phyloP scores from a whole-genome alignment of 2,888 invertebrate species.

The Perithous albicinctus region DNA sequence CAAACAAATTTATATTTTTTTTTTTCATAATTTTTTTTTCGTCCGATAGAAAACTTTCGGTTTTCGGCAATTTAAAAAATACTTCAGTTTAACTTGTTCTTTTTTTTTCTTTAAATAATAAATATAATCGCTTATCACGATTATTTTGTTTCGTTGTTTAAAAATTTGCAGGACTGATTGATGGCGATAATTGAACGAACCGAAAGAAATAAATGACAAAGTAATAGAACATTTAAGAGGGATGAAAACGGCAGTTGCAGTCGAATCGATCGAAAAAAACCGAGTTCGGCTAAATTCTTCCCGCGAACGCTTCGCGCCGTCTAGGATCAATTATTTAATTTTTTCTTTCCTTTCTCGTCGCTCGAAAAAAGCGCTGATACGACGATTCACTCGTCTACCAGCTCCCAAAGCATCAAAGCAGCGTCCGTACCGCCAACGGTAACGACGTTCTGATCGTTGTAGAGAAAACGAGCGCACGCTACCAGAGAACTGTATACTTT shows the following conservation, averaged over 20 bases:
- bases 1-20: constrained; percentile 8
- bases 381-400: constrained; percentile 90
- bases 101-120: no score
- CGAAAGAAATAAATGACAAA: constrained; percentile 46
- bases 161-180: constrained; percentile 9
- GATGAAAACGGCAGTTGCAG: constrained; percentile 68
- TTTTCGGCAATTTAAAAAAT: no score
- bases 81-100: no score
- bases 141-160: constrained; percentile 9
- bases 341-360: no score
- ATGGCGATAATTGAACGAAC: background rate
- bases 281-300: no score
- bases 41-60: no score
- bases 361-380: no score
- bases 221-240: no score
- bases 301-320: constrained; percentile 41
- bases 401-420: constrained; percentile 95
- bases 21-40: background rate
- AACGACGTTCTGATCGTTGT: constrained; percentile 94
- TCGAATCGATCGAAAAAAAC: constrained; percentile 59
- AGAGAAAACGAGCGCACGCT: constrained; percentile 92
- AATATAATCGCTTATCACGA: constrained; percentile 21
- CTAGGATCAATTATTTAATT: no score
- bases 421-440: constrained; percentile 95
- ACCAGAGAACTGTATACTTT: constrained; percentile 95